Percentiles rank a stretch among this genome's conserved stretches.
Conservation (phyloP, 2,888 invertebrate species). For the Parapristionchus giblindavisi region DNA sequence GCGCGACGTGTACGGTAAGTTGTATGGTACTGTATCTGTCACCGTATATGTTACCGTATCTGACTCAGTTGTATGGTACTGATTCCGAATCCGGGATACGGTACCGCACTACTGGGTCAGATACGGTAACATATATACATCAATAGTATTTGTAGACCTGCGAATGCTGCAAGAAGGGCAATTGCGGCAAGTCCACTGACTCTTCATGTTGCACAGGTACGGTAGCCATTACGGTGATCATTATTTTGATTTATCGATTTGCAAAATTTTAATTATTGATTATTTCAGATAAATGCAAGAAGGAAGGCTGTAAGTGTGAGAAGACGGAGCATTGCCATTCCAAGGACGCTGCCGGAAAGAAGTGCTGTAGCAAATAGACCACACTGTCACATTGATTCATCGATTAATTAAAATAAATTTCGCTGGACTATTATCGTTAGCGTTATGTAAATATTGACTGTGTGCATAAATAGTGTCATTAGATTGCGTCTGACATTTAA, state of each 20-base stretch:
- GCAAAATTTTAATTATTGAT: neutral
- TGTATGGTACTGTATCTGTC: no score
- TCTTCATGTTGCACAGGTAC: neutral
- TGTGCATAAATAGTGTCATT: no score
- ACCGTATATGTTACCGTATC: neutral
- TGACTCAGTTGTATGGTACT: neutral
- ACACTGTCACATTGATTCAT: no score
- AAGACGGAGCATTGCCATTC: no score
- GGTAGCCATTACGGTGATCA: neutral
- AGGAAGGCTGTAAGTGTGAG: slow-evolving; percentile 22
- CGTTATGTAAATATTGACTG: no score
- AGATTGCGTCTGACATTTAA: no score
- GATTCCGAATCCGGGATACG: no score
- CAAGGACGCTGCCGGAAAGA: no score
- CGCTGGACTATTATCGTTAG: no score
- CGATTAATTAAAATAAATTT: no score
- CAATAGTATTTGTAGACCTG: slow-evolving; percentile 11
- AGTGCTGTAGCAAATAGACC: no score
- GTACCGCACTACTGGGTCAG: neutral
- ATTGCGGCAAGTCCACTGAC: neutral
- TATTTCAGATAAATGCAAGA: slow-evolving; percentile 11
- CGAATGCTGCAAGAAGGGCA: slow-evolving; percentile 29
- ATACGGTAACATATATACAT: neutral
- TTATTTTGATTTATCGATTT: neutral
- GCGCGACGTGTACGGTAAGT: slow-evolving; percentile 1